These are phyloP conservation scores for Argentina silus DNA, from an alignment of 2,797 vertebrate species.

Conservation along the genomic window DNA sequence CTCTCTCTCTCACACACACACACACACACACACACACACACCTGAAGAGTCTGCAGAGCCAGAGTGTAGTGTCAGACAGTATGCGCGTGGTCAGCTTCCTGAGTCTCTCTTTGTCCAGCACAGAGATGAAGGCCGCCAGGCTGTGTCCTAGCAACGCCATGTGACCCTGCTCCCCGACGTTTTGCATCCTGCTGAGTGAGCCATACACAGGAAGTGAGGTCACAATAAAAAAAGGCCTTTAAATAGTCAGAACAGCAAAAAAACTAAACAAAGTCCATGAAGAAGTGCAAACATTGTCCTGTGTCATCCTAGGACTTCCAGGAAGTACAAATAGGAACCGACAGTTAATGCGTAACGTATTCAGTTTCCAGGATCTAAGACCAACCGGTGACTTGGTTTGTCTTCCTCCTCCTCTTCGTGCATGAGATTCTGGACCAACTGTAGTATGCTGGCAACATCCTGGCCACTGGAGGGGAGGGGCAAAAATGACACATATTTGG, in stretches of 20 bases:
- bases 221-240: not conserved
- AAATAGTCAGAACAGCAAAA: no score
- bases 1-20: not conserved
- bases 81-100: slow-evolving; percentile 92
- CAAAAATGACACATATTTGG: not conserved
- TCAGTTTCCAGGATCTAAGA: not conserved
- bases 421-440: slow-evolving; percentile 92
- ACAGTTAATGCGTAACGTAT: not conserved
- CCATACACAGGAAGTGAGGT: slow-evolving; percentile 21
- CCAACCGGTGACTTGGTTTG: slow-evolving; percentile 80
- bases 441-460: slow-evolving; percentile 89
- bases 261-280: no score
- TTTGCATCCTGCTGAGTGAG: slow-evolving; percentile 82
- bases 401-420: slow-evolving; percentile 88
- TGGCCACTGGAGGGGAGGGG: slow-evolving; percentile 81
- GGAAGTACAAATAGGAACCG: no score
- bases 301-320: no score
- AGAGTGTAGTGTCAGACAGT: slow-evolving; percentile 93
- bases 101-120: slow-evolving; percentile 87
- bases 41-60: slow-evolving; percentile 98
- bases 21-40: slow-evolving; percentile 43
- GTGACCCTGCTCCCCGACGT: slow-evolving; percentile 92
- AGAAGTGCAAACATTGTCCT: no score
- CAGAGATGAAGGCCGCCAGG: slow-evolving; percentile 94
- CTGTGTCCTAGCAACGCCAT: slow-evolving; percentile 96